phyloP scores from a whole-genome alignment of 2,888 invertebrate genomes.

The Phymatocera aterrima region DNA sequence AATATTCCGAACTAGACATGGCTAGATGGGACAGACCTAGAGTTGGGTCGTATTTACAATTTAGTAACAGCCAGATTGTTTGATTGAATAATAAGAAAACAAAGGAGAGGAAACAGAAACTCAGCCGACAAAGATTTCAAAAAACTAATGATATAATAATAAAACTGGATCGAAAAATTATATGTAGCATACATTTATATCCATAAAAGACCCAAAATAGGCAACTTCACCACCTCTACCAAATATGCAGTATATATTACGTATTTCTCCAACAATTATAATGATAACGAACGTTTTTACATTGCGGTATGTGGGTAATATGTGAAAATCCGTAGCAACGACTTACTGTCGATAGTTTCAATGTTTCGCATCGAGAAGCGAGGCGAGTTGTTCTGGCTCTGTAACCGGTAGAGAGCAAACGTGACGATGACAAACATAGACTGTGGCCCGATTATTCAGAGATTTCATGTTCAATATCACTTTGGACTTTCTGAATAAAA shows the following conservation, averaged over 20 bases:
- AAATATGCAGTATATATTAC: background rate
- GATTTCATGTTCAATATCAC: slow-evolving; percentile 77
- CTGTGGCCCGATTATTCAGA: slow-evolving; percentile 81
- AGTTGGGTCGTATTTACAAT: background rate
- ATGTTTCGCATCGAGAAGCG: slow-evolving; percentile 76
- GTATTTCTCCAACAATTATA: slow-evolving; percentile 27
- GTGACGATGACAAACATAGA: slow-evolving; percentile 87
- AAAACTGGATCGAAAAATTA: too few relatives aligned
- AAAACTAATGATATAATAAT: too few relatives aligned
- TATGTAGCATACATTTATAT: background rate
- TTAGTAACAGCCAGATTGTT: slow-evolving; percentile 13
- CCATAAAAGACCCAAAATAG: background rate
- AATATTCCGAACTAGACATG: too few relatives aligned
- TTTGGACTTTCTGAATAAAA: slow-evolving; percentile 73
- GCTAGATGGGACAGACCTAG: background rate
- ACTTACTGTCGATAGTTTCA: slow-evolving; percentile 18
- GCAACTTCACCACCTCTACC: slow-evolving; percentile 1
- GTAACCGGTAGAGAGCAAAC: slow-evolving; percentile 87
- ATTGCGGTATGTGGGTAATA: background rate
- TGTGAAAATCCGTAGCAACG: background rate
- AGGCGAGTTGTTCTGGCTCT: slow-evolving; percentile 80
- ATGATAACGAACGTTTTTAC: background rate
- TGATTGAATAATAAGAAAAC: background rate
- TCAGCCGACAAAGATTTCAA: background rate
- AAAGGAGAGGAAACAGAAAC: background rate